Evolutionary conservation across 2,888 invertebrate species (phyloP), one percentile per base, ranked within the genome.

Genomic region (Sabatieria punctata): DNA sequence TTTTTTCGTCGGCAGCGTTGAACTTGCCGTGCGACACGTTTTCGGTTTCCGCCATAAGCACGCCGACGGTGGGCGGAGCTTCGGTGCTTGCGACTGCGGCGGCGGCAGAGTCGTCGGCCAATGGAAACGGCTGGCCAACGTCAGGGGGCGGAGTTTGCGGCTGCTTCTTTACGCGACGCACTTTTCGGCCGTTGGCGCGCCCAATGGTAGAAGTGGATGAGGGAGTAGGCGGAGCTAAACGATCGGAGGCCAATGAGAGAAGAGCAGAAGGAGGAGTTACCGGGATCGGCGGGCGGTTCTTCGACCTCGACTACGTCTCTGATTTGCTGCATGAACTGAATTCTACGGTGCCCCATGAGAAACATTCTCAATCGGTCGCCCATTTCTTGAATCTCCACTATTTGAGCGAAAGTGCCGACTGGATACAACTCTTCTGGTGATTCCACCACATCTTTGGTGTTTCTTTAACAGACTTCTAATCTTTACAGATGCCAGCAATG

Each of bases 361-460:
- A 97, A 86, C 60, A 97, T 75, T 49, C 86, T 74, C 42, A 91
- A 67, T 64, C 80, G 80, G 61, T 84, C 85, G 4, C 86, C 91
- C 64, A 89, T 74, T 65, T 93, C 93, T 65, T 93, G 89, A 71
- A 97, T 77, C 69, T 97, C 95, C 57, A 89, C 85, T 54, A 97
- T 93, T 71, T 95, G 91, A 8, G 89, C 95, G 69, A 97, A 99
- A 2, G 91, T 85, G 8, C 97, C 97, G 24, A 91, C 76, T 44
- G 76, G 71, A 65, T 91, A 83, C 35, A 99, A 74, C 53, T 97
- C 93, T 50, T 81, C 78, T 24, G 93, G 61, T 45, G 74, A 80
- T 13, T 78, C 74, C 1, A 95, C 82, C 19, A 88, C 73, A 63
- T 93, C 93, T 0, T 78, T 73, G 54, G 86, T 84, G 63, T 83